phyloP scores from a whole-genome alignment of 2,888 invertebrate genomes.

The Antheraea yamamai region DNA sequence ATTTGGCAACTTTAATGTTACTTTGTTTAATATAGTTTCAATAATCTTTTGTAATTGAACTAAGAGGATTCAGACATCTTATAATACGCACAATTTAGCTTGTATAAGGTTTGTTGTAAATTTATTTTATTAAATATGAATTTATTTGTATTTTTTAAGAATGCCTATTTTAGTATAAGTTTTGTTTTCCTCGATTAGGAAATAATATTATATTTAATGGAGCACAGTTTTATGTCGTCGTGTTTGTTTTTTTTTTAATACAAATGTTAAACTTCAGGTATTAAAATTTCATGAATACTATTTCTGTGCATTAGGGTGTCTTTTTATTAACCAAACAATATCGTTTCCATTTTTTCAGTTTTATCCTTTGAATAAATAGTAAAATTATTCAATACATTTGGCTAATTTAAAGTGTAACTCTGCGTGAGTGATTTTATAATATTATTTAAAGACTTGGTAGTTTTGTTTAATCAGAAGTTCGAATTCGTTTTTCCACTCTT shows the following conservation, averaged over 20 bases:
- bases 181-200: not conserved
- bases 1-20: not conserved
- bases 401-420: not conserved
- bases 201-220: conserved; percentile 7
- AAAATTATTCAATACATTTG: not conserved
- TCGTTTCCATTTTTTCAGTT: not conserved
- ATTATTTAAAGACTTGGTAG: not conserved
- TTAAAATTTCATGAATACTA: not conserved
- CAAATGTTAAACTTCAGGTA: not conserved
- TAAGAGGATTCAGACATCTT: not conserved
- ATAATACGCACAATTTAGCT: not conserved
- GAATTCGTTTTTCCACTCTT: not conserved
- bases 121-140: conserved; percentile 6
- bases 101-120: not conserved
- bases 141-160: not conserved
- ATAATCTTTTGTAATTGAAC: not conserved
- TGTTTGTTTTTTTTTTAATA: not conserved
- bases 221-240: not conserved
- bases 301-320: not conserved
- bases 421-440: not conserved
- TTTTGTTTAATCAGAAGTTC: not conserved
- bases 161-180: not conserved
- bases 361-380: not conserved
- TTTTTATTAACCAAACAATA: not conserved
- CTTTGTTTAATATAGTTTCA: not conserved